Percentiles rank a stretch among this genome's conserved stretches.
Evolutionary conservation across 2,797 vertebrate species (phyloP).

Genomic region (Pseudocheirus occidentalis): DNA sequence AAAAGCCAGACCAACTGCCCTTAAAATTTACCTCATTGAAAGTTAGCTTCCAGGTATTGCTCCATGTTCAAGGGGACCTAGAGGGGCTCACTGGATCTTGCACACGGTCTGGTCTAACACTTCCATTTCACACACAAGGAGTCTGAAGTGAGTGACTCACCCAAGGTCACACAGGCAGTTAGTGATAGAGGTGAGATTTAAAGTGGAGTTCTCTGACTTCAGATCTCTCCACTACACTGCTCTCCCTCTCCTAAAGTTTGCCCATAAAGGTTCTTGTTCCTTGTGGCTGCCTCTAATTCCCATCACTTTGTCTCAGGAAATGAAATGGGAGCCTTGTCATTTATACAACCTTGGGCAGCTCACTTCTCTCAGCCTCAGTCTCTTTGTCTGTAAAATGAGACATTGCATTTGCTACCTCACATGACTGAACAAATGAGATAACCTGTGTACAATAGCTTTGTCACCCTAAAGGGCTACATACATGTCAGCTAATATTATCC

Average conservation of each 20-base stretch:
- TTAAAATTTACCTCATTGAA: background rate
- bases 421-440: background rate
- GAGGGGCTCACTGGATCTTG: background rate
- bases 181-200: background rate
- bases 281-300: background rate
- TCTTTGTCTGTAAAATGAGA: background rate
- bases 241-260: background rate
- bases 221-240: background rate
- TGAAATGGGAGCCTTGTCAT: background rate
- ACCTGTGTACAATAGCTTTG: background rate
- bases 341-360: background rate
- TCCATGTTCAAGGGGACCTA: background rate
- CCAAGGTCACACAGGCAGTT: background rate
- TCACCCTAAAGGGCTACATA: background rate
- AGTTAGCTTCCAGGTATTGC: background rate
- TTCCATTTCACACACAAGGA: background rate
- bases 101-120: background rate
- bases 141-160: background rate
- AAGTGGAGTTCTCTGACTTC: background rate
- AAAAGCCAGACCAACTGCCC: background rate
- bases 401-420: background rate
- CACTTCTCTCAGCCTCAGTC: background rate
- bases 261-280: background rate
- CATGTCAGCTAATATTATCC: background rate
- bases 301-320: background rate